These are phyloP conservation scores for Odontocolon sp. DNA, from an alignment of 2,888 invertebrate genomes.

Conservation along the genomic window DNA sequence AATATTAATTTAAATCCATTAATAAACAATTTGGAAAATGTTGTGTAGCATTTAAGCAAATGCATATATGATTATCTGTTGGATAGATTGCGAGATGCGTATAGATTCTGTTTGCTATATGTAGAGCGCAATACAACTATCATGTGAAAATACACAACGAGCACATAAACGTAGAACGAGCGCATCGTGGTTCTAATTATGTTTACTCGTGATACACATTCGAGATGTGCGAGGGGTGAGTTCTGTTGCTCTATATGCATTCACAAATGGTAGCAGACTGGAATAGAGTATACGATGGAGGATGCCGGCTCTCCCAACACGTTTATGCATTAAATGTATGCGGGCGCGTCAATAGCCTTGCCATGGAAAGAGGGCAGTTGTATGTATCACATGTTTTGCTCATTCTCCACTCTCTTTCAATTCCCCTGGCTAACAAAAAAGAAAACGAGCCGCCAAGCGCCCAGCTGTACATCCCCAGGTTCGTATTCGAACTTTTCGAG, in stretches of 20 bases:
- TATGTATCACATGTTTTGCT: slow-evolving; percentile 13
- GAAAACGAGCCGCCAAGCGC: not conserved
- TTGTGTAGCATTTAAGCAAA: too few species aligned
- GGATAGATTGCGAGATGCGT: too few species aligned
- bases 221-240: slow-evolving; percentile 37
- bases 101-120: not conserved
- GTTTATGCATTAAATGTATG: slow-evolving; percentile 34
- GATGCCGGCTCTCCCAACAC: slow-evolving; percentile 28
- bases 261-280: slow-evolving; percentile 7
- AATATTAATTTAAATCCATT: too few species aligned
- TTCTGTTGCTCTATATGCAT: slow-evolving; percentile 37
- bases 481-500: too few species aligned
- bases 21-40: too few species aligned
- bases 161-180: slow-evolving; percentile 20
- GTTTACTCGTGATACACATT: slow-evolving; percentile 53
- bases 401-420: slow-evolving; percentile 28
- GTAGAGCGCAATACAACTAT: not conserved
- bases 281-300: slow-evolving; percentile 19
- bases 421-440: slow-evolving; percentile 1
- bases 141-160: slow-evolving; percentile 20
- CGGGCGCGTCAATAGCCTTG: slow-evolving; percentile 53
- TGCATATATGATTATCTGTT: too few species aligned
- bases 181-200: slow-evolving; percentile 56
- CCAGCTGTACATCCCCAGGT: not conserved
- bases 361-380: slow-evolving; percentile 32